Evolutionary conservation across 2,888 invertebrate species (phyloP), one percentile per base, ranked within the genome.

Genomic region (Seira musarum): DNA sequence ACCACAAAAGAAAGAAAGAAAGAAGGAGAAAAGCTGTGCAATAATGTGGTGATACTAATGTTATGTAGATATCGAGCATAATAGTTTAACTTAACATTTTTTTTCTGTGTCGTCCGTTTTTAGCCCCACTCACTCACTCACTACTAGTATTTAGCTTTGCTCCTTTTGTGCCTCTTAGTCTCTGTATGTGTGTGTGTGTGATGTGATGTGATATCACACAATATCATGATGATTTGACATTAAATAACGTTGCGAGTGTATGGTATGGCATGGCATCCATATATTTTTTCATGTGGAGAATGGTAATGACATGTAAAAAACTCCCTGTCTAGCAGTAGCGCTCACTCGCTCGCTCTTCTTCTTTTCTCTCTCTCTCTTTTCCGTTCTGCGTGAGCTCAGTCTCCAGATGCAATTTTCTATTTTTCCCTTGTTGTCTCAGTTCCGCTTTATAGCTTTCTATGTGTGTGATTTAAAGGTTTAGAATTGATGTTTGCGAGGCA

Each of bases 401-500:
- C 49, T 49, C 49, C 49, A 49, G 61, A 67, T 78, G 72, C 78
- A 67, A 72, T 78, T 78, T 49, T 67, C 71, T 71, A 61, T 71
- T 78, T 72, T 67, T 49, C 17, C 49, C 66, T 60, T 61, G 67
- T 66, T 73, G 49, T 13, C 61, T 67, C 66, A 78, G 61, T 78
- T 71, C 69, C 60, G 67, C 49, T 77, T 70, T 77, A 66, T 71
- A 40, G 35, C 64, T 30, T 60, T 17, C 40, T 68, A 68, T 69
- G 61, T 70, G 70, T 80, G 70, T 74, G 80, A 80, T 80, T 80
- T 80, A 80, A 49, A 80, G 74, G 74, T 80, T 74, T 74, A 64
- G 70, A 75, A 80, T 74, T 70, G 79, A 80, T 73, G 72, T 80
- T 73, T 72, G 46, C 49, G 49, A 46, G 73, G 79, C 79, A 73